Evolutionary conservation across 1,140 invertebrate genomes (phyloP).

Genomic region (Ganaspis sp.): DNA sequence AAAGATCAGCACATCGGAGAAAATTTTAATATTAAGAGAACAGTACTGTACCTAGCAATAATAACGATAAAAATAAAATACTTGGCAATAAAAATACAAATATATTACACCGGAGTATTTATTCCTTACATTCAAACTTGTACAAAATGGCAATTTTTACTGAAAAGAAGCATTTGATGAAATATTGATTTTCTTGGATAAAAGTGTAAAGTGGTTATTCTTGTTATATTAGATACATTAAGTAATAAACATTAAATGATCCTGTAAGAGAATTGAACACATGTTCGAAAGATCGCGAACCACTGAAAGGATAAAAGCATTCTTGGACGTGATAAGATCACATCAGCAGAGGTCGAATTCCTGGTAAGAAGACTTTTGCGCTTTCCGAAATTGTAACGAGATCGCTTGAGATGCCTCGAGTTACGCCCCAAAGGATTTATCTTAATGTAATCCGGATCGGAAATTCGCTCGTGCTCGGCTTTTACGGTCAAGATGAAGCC

Average conservation of each 20-base stretch:
- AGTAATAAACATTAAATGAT: conserved; percentile 20
- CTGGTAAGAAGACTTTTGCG: conserved; percentile 30
- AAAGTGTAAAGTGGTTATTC: conserved; percentile 7
- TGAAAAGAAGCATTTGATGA: too few relatives aligned
- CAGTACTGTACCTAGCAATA: too few relatives aligned
- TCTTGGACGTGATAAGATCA: conserved; percentile 21
- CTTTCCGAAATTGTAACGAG: conserved; percentile 72
- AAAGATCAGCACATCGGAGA: too few relatives aligned
- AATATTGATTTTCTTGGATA: not conserved
- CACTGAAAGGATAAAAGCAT: conserved; percentile 15
- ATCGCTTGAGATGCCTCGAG: conserved; percentile 56
- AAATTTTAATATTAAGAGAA: too few relatives aligned
- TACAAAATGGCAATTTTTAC: not conserved
- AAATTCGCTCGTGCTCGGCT: conserved; percentile 59
- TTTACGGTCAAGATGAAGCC: conserved; percentile 37
- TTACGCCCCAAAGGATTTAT: conserved; percentile 67
- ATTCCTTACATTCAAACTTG: too few relatives aligned
- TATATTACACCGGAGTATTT: too few relatives aligned
- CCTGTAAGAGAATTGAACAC: conserved; percentile 1
- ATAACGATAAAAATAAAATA: too few relatives aligned
- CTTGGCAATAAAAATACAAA: too few relatives aligned
- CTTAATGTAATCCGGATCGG: conserved; percentile 74
- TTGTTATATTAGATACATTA: conserved; percentile 13
- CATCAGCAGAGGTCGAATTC: conserved; percentile 19
- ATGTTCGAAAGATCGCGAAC: conserved; percentile 10